phyloP scores from a whole-genome alignment of 2,888 invertebrate genomes.

The Elmis aenea region DNA sequence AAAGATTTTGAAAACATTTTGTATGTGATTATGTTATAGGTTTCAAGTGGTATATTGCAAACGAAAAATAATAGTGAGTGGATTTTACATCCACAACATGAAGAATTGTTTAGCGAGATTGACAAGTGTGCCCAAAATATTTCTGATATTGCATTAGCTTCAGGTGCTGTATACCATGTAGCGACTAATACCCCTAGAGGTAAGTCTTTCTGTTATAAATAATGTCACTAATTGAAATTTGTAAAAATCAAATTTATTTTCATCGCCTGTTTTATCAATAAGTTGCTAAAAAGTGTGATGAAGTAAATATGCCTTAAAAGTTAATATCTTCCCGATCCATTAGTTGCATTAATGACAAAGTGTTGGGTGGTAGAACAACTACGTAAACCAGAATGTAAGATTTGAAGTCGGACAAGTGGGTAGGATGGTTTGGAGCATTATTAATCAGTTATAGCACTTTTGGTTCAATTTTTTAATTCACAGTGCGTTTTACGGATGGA shows the following conservation, averaged over 20 bases:
- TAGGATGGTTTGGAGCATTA: neutral
- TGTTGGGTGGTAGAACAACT: neutral
- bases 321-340: neutral
- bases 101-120: slow-evolving; percentile 40
- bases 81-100: slow-evolving; percentile 37
- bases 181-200: slow-evolving; percentile 37
- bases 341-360: neutral
- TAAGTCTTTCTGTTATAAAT: slow-evolving; percentile 14
- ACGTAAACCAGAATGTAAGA: neutral
- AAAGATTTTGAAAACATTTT: neutral
- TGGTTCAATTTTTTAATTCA: neutral
- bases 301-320: neutral
- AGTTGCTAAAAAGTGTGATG: neutral
- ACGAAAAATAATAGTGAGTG: slow-evolving; percentile 27
- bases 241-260: neutral
- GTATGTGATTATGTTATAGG: slow-evolving; percentile 14
- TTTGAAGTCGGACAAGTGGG: neutral
- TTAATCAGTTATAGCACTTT: neutral
- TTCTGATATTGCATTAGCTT: slow-evolving; percentile 38
- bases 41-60: slow-evolving; percentile 18
- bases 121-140: slow-evolving; percentile 42
- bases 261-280: neutral
- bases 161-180: slow-evolving; percentile 38
- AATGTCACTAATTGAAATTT: neutral
- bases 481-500: neutral